These are phyloP conservation scores for Polydesmus complanatus DNA, from an alignment of 2,888 invertebrate genomes.

Conservation along the genomic window DNA sequence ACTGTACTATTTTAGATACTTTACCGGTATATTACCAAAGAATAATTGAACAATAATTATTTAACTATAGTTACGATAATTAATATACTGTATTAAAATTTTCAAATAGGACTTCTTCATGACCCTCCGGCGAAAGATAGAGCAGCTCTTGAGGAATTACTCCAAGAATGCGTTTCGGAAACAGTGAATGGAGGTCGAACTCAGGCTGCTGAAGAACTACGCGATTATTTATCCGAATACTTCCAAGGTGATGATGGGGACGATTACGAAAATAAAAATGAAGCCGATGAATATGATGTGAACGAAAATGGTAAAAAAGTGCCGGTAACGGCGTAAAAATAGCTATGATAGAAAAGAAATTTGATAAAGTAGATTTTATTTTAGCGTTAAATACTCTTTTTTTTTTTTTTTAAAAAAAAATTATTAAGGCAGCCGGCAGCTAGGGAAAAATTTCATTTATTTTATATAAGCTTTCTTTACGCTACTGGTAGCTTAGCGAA, in stretches of 20 bases:
- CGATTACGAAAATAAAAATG: slow-evolving; percentile 14
- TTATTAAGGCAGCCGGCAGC: background rate
- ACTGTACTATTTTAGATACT: too few species aligned
- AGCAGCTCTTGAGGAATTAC: slow-evolving; percentile 19
- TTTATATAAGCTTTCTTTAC: too few species aligned
- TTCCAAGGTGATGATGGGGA: slow-evolving; percentile 15
- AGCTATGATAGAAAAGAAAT: background rate
- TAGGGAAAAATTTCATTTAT: background rate
- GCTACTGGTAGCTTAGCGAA: too few species aligned
- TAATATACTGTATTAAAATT: too few species aligned
- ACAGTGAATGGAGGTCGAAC: slow-evolving; percentile 20
- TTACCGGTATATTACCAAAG: too few species aligned
- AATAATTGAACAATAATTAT: too few species aligned
- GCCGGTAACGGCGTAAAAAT: background rate
- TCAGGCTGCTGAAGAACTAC: slow-evolving; percentile 19
- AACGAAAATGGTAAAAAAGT: slow-evolving; percentile 3
- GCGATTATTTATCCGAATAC: slow-evolving; percentile 19
- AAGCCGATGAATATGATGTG: slow-evolving; percentile 13
- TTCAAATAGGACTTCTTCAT: slow-evolving; percentile 21
- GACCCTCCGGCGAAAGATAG: slow-evolving; percentile 18
- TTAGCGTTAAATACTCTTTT: background rate
- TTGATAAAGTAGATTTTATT: background rate
- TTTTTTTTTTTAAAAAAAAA: background rate
- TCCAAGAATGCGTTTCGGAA: slow-evolving; percentile 22
- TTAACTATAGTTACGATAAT: too few species aligned